Percentiles rank a stretch among this genome's conserved stretches.
These are phyloP conservation scores for Boulengeromyrus knoepffleri DNA, from an alignment of 2,113 vertebrate species.

Conservation along the genomic window DNA sequence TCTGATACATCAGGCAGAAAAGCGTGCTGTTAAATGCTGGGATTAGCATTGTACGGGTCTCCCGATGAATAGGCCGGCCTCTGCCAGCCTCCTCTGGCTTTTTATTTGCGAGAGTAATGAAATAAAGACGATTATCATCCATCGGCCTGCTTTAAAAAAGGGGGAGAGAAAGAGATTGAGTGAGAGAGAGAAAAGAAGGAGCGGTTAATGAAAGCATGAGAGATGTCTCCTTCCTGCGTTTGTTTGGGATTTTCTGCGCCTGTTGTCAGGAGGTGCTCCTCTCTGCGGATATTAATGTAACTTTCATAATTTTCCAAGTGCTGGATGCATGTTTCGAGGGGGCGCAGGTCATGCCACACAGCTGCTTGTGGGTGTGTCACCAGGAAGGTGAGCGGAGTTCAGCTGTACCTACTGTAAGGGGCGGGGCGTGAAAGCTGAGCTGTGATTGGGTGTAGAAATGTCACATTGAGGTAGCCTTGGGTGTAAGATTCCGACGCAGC, in stretches of 20 bases:
- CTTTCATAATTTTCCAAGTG: constrained; percentile 65
- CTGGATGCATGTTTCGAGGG: neutral
- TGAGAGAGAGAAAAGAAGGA: neutral
- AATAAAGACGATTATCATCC: constrained; percentile 93
- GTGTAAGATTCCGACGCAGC: neutral
- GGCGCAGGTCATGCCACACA: neutral
- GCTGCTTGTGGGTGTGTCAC: neutral
- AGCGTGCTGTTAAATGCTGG: constrained; percentile 98
- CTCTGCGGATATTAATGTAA: constrained; percentile 78
- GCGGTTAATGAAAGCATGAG: constrained; percentile 74
- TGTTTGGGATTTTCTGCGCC: constrained; percentile 80
- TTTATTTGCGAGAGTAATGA: constrained; percentile 86
- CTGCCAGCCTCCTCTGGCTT: constrained; percentile 78
- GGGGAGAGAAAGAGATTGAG: neutral
- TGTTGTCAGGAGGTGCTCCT: constrained; percentile 74
- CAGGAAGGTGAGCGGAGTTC: neutral
- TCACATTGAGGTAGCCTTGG: neutral
- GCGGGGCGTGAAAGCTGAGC: constrained; percentile 26
- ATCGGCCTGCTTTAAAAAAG: constrained; percentile 75
- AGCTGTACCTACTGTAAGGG: neutral
- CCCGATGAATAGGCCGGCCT: constrained; percentile 93
- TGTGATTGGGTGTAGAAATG: neutral
- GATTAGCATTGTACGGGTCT: constrained; percentile 98
- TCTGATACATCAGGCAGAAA: constrained; percentile 99
- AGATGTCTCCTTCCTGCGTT: constrained; percentile 72